Conservation (phyloP, 1,140 invertebrate genomes). For the Anthonomus grandis region DNA sequence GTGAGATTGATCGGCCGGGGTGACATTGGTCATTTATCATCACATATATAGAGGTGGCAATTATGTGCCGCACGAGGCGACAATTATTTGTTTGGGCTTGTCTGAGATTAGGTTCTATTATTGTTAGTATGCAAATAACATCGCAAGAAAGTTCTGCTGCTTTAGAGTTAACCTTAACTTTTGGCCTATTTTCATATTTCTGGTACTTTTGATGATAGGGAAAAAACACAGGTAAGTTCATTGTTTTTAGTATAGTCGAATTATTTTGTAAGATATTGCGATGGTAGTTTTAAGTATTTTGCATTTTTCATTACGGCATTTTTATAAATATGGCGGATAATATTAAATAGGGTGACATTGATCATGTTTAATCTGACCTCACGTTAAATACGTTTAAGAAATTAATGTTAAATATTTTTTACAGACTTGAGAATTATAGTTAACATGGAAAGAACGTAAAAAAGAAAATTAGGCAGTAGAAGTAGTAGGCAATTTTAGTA, state of each 20-base stretch:
- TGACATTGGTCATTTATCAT: constrained; percentile 5
- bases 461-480: constrained; percentile 1
- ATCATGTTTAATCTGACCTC: constrained; percentile 1
- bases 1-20: constrained; percentile 4
- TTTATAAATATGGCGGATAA: too few relatives aligned
- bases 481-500: not conserved
- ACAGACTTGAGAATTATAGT: too few relatives aligned
- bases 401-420: too few relatives aligned
- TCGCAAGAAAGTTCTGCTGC: not conserved
- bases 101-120: not conserved
- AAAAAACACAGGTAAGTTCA: constrained; percentile 1
- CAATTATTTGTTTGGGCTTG: not conserved
- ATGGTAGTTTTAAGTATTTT: too few relatives aligned
- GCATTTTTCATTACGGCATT: too few relatives aligned
- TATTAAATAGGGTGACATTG: too few relatives aligned
- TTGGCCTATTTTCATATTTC: constrained; percentile 2
- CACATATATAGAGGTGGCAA: constrained; percentile 1
- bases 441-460: constrained; percentile 1
- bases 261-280: too few relatives aligned
- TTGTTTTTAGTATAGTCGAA: not conserved
- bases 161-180: constrained; percentile 1
- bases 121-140: too few relatives aligned
- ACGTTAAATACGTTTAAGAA: not conserved
- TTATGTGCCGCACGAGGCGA: too few relatives aligned
- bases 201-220: constrained; percentile 5